Percentiles rank a stretch among this genome's conserved stretches.
phyloP scores from a whole-genome alignment of 2,888 invertebrate genomes.

The Pantelozetes paolii region DNA sequence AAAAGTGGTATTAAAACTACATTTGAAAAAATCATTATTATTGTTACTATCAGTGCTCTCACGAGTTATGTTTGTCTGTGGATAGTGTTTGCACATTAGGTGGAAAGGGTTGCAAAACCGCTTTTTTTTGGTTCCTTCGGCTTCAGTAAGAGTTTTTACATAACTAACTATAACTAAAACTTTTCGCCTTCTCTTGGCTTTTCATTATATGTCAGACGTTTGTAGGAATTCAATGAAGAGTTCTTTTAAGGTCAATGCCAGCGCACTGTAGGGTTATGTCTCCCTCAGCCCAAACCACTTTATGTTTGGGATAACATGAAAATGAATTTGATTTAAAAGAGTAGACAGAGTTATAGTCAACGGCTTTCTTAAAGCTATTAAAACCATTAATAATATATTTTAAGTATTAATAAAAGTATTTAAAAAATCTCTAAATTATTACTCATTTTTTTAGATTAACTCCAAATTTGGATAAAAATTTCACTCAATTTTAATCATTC shows the following conservation, averaged over 20 bases:
- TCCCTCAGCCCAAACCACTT: not conserved
- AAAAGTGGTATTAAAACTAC: not conserved
- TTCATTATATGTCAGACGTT: not conserved
- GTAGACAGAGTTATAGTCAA: too few species aligned
- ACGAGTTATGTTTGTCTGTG: too few species aligned
- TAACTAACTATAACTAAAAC: conserved; percentile 2
- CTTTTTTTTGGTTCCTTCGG: not conserved
- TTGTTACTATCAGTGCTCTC: not conserved
- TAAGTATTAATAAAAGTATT: too few species aligned
- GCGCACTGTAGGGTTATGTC: too few species aligned
- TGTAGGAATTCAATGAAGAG: conserved; percentile 15
- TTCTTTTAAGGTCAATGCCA: conserved; percentile 18
- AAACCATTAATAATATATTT: too few species aligned
- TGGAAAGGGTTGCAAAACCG: conserved; percentile 18
- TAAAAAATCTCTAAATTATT: too few species aligned
- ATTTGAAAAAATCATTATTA: not conserved
- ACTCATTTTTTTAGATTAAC: too few species aligned
- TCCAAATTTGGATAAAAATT: too few species aligned
- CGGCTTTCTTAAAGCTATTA: too few species aligned
- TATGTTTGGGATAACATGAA: too few species aligned
- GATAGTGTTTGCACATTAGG: not conserved
- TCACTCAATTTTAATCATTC: too few species aligned
- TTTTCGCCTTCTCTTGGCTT: not conserved
- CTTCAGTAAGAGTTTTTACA: not conserved
- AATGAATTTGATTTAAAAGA: too few species aligned